These are phyloP conservation scores for Drosophila varians DNA, from an alignment of 1,140 invertebrate species.

Conservation along the genomic window DNA sequence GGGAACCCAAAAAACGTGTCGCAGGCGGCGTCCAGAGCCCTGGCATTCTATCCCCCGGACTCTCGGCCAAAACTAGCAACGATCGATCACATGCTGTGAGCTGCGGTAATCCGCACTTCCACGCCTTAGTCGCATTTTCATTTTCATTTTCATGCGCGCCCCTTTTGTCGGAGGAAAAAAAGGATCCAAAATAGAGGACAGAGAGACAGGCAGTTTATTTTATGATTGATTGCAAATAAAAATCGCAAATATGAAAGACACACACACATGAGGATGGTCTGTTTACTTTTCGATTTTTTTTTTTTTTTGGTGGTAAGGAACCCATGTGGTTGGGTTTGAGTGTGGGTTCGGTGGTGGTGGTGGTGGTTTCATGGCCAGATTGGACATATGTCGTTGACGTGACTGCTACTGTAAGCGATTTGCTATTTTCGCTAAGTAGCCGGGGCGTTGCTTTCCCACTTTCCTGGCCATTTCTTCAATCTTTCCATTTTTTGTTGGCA, in stretches of 20 bases:
- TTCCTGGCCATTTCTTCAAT: slow-evolving; percentile 29
- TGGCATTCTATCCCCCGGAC: slow-evolving; percentile 8
- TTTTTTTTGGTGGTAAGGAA: slow-evolving; percentile 11
- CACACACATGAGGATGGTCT: slow-evolving; percentile 43
- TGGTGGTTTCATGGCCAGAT: slow-evolving; percentile 50
- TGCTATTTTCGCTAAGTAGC: slow-evolving; percentile 64
- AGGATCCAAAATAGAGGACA: slow-evolving; percentile 54
- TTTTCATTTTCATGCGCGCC: slow-evolving; percentile 73
- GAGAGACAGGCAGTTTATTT: slow-evolving; percentile 74
- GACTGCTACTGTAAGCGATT: slow-evolving; percentile 49
- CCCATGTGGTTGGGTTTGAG: slow-evolving; percentile 46
- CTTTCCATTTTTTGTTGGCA: slow-evolving; percentile 54
- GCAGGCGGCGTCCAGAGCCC: slow-evolving; percentile 61
- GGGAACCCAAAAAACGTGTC: slow-evolving; percentile 61
- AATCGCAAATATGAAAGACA: slow-evolving; percentile 72
- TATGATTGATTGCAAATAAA: slow-evolving; percentile 83
- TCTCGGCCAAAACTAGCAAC: slow-evolving; percentile 32
- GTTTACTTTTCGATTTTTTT: slow-evolving; percentile 72
- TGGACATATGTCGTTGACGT: slow-evolving; percentile 76
- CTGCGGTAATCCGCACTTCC: slow-evolving; percentile 80
- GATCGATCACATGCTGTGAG: slow-evolving; percentile 80
- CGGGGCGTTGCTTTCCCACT: slow-evolving; percentile 59
- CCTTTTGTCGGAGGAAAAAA: slow-evolving; percentile 51
- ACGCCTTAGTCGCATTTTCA: slow-evolving; percentile 80
- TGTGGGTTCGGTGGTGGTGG: slow-evolving; percentile 33